phyloP scores from a whole-genome alignment of 2,888 invertebrate species.

The Bombyx huttoni region DNA sequence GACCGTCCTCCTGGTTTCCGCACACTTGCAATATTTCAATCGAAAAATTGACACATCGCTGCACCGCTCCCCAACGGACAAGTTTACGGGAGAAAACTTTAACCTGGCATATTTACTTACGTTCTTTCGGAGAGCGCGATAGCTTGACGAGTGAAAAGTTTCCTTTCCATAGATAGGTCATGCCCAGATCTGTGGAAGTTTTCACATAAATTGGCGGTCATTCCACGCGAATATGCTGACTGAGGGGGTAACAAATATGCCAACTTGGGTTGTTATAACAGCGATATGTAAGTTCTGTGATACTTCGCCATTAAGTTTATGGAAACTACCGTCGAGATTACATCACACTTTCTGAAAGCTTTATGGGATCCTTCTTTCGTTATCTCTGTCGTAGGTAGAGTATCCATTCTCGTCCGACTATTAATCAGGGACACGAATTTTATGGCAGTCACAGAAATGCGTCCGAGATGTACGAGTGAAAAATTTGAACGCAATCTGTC shows the following conservation, averaged over 20 bases:
- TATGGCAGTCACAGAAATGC: constrained; percentile 43
- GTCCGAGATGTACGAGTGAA: constrained; percentile 34
- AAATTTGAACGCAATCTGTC: constrained; percentile 58
- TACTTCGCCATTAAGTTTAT: constrained; percentile 71
- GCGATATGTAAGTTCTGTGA: constrained; percentile 71
- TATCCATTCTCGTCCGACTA: constrained; percentile 28
- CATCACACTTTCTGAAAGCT: constrained; percentile 69
- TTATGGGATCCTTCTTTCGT: constrained; percentile 59
- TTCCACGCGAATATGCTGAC: constrained; percentile 72
- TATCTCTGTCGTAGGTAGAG: constrained; percentile 33
- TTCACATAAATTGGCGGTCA: constrained; percentile 73
- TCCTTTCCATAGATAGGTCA: constrained; percentile 66
- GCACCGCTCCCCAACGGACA: constrained; percentile 39
- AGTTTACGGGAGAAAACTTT: constrained; percentile 53
- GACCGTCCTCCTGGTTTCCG: constrained; percentile 38
- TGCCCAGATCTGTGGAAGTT: constrained; percentile 62
- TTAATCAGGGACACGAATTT: constrained; percentile 48
- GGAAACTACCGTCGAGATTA: constrained; percentile 67
- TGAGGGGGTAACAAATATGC: constrained; percentile 71
- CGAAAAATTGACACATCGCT: constrained; percentile 64
- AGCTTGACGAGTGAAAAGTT: constrained; percentile 69
- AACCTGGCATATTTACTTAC: constrained; percentile 67
- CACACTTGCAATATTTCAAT: constrained; percentile 63
- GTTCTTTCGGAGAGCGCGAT: constrained; percentile 52
- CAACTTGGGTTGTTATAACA: constrained; percentile 71